Conservation (phyloP, 1,140 invertebrate species). For the Habropoda laboriosa region DNA sequence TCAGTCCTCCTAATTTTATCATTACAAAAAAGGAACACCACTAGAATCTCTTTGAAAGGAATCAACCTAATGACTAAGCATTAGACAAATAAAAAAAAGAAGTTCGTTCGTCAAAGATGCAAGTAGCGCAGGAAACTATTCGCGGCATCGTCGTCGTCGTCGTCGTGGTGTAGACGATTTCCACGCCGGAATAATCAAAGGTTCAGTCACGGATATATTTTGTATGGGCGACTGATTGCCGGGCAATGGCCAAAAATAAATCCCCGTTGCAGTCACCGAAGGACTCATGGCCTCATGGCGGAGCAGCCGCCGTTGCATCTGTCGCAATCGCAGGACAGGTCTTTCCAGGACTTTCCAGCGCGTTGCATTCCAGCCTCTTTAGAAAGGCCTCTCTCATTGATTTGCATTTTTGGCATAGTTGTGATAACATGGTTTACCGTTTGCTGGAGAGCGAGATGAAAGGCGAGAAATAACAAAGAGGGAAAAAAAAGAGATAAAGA, state of each 20-base stretch:
- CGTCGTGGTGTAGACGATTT: neutral
- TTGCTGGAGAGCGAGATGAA: neutral
- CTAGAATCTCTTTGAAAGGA: no score
- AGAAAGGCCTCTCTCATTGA: conserved; percentile 47
- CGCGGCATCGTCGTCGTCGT: no score
- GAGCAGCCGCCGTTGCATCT: conserved; percentile 4
- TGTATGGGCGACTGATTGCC: neutral
- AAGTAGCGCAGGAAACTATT: no score
- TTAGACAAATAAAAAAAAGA: no score
- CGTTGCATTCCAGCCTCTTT: conserved; percentile 41
- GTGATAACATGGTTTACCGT: conserved; percentile 43
- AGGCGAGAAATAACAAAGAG: neutral
- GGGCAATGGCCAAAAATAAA: neutral
- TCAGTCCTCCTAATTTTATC: no score
- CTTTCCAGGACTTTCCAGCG: conserved; percentile 41
- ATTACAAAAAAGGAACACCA: no score
- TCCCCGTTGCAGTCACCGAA: neutral
- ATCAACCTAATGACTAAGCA: no score
- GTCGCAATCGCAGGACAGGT: conserved; percentile 27
- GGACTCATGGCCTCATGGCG: conserved; percentile 9
- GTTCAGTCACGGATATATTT: no score
- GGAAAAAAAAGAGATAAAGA: neutral
- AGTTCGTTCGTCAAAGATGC: no score
- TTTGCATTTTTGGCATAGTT: conserved; percentile 50
- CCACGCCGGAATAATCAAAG: neutral